Conservation (phyloP, 2,888 invertebrate genomes). For the Nymphalis polychloros region DNA sequence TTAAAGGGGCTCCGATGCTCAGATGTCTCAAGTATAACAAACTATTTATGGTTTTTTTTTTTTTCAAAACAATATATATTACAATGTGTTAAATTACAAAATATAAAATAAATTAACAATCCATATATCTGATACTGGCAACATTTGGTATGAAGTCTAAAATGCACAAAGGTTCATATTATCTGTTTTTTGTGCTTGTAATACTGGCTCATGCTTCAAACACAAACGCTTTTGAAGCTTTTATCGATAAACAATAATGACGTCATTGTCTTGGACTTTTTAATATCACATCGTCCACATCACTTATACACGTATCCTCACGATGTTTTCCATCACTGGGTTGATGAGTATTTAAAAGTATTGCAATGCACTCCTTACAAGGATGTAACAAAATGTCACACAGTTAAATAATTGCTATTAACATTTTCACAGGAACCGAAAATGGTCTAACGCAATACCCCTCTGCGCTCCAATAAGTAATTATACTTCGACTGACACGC, state of each 20-base stretch:
- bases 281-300: too few species aligned
- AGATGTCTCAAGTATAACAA: constrained; percentile 83
- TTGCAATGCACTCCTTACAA: too few species aligned
- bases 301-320: too few species aligned
- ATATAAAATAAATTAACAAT: neutral
- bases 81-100: too few species aligned
- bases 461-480: constrained; percentile 82
- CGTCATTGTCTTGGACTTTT: too few species aligned
- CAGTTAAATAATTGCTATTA: constrained; percentile 14
- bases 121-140: neutral
- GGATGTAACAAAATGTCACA: neutral
- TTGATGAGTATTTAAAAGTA: too few species aligned
- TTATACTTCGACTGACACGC: constrained; percentile 64
- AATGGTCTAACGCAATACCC: constrained; percentile 93
- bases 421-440: constrained; percentile 83
- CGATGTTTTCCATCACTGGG: too few species aligned
- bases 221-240: too few species aligned
- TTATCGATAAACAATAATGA: too few species aligned
- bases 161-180: too few species aligned
- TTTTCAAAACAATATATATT: neutral
- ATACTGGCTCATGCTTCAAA: too few species aligned
- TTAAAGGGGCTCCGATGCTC: constrained; percentile 89
- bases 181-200: too few species aligned
- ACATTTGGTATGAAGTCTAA: neutral
- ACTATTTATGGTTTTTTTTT: constrained; percentile 6